Percentiles rank a stretch among this genome's conserved stretches.
These are phyloP conservation scores for Mohoua ochrocephala DNA, from an alignment of 2,113 vertebrate genomes.

Conservation along the genomic window DNA sequence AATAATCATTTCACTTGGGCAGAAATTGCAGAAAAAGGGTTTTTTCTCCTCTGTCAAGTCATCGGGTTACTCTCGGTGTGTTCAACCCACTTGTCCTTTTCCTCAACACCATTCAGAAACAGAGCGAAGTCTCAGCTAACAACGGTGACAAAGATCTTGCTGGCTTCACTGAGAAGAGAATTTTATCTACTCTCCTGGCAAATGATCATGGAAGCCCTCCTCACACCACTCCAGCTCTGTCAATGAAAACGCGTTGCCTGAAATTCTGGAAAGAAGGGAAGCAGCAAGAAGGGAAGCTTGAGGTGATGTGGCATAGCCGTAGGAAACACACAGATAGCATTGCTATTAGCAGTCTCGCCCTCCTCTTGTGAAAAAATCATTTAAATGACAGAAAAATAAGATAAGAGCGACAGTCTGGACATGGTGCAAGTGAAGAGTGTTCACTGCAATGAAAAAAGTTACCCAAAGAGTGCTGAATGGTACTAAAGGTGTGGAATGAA, in stretches of 20 bases:
- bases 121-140: background rate
- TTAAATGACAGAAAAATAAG: background rate
- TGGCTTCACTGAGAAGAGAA: background rate
- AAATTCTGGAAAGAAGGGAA: background rate
- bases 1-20: background rate
- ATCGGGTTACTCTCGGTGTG: background rate
- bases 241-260: accelerated
- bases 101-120: background rate
- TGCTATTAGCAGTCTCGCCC: background rate
- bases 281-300: background rate
- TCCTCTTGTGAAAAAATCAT: background rate
- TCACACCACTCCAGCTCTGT: background rate
- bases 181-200: background rate
- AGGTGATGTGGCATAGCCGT: background rate
- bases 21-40: background rate
- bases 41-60: background rate
- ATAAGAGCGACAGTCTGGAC: background rate
- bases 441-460: background rate
- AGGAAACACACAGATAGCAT: background rate
- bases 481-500: too few species aligned
- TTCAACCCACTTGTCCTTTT: background rate
- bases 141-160: background rate
- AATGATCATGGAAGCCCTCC: accelerated
- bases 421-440: background rate
- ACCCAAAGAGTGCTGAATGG: background rate